A percentile compares a stretch with the other conserved stretches of the same genome.
Conservation (phyloP, 2,888 invertebrate genomes). For the Imbricaverruca yamaguchii region DNA sequence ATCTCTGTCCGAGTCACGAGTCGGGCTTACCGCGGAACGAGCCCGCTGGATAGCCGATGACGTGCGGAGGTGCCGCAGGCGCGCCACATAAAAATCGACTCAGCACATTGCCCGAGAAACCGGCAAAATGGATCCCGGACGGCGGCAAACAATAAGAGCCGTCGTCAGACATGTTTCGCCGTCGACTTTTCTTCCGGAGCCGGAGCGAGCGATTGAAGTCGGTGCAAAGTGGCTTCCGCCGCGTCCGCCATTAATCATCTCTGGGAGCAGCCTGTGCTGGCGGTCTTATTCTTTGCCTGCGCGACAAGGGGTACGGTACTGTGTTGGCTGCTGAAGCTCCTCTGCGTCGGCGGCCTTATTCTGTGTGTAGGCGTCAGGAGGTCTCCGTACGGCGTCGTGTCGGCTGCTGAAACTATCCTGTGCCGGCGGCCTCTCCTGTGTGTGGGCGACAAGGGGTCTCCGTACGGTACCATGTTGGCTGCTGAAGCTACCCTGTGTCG, state of each 20-base stretch:
- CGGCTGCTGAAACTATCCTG: too few species aligned
- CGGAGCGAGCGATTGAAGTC: not conserved
- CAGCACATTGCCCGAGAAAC: not conserved
- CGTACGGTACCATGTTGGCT: too few species aligned
- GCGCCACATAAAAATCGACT: not conserved
- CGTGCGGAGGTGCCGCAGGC: not conserved
- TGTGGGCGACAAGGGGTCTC: too few species aligned
- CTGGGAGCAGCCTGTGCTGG: not conserved
- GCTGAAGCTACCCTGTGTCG: not conserved
- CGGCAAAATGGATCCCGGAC: not conserved
- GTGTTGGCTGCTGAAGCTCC: not conserved
- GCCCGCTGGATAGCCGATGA: too few species aligned
- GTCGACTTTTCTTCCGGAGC: not conserved
- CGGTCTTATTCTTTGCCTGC: not conserved
- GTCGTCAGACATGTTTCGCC: not conserved
- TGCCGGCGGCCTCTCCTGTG: too few species aligned
- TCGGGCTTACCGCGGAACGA: too few species aligned
- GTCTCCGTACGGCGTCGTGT: too few species aligned
- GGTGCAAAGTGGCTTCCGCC: not conserved
- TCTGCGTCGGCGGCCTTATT: too few species aligned
- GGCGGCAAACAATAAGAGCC: not conserved
- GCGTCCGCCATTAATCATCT: not conserved
- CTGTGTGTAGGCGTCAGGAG: too few species aligned
- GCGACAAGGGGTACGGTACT: not conserved
- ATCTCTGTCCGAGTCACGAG: too few species aligned